Base-by-base conservation (phyloP, 1,140 invertebrate genomes). In the Schlechtendalia chinensis region DNA sequence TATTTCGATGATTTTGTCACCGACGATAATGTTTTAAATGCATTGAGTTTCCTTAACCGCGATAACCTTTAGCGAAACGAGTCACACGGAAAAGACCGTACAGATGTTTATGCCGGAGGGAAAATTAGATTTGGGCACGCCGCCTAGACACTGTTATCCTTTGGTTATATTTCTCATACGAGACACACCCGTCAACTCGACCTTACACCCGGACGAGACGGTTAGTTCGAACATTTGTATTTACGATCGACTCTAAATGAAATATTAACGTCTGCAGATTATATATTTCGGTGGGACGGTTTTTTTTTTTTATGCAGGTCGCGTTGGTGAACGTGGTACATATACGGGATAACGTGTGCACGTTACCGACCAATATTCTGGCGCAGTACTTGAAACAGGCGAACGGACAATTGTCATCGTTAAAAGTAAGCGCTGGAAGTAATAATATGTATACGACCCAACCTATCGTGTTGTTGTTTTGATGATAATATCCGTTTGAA, bases 371-470 rank as follows among this genome's bases (percentile, higher is more conserved):
- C 82, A 91, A 91, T 83, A 90, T 93, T 83, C 87, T 93, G 81
- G 91, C 92, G 29, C 92, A 93, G 86, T 93, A 93, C 86, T 87
- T 93, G 29, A 94, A 94, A 85, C 91, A 93, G 86, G 91, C 92
- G 22, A 93, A 92, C 83, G 92, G 93, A 56, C 91, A 93, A 85
- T 87, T 93, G 63, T 93, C 92, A 63, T 93, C 91, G 86, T 87
- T 94, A 69, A 93, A 94, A 89, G 92, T 93, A 86, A 87, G 84
- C n/a, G n/a, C n/a, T n/a, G n/a, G n/a, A n/a, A n/a, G n/a, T n/a
- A n/a, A n/a, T n/a, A n/a, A n/a, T n/a, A n/a, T n/a, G n/a, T n/a
- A n/a, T n/a, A n/a, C n/a, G n/a, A n/a, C n/a, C n/a, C n/a, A n/a
- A n/a, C n/a, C n/a, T n/a, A n/a, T n/a, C n/a, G n/a, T n/a, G n/a